These are phyloP conservation scores for Taeniopygia guttata DNA, from an alignment of 2,797 vertebrate genomes.

Conservation along the genomic window DNA sequence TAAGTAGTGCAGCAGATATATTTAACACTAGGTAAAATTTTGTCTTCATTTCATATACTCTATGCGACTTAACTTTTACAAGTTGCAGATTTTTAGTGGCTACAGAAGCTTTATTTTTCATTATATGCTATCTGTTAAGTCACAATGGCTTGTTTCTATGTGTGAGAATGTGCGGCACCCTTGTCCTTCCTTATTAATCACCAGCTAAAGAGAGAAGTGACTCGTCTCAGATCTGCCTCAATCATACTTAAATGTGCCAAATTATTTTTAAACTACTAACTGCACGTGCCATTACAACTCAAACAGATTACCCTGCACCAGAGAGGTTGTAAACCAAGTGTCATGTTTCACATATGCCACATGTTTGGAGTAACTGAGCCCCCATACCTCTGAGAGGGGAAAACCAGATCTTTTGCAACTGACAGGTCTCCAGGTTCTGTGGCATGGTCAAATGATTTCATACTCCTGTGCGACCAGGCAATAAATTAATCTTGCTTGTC, in stretches of 20 bases:
- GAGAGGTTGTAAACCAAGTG: neutral
- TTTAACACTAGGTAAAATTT: neutral
- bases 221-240: neutral
- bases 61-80: neutral
- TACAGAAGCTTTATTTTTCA: conserved; percentile 2
- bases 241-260: fast-evolving
- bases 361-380: neutral
- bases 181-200: neutral
- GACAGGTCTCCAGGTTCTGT: neutral
- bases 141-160: neutral
- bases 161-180: neutral
- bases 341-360: neutral
- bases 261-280: neutral
- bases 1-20: neutral
- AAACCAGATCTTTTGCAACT: neutral
- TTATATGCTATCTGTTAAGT: neutral
- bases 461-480: neutral
- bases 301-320: neutral
- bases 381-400: neutral
- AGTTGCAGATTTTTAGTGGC: neutral
- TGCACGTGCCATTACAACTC: neutral
- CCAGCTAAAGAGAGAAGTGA: neutral
- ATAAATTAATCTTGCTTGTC: neutral
- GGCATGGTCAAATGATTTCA: neutral
- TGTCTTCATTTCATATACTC: neutral